These are phyloP conservation scores for Timema cristinae DNA, from an alignment of 2,888 invertebrate genomes.

Conservation along the genomic window DNA sequence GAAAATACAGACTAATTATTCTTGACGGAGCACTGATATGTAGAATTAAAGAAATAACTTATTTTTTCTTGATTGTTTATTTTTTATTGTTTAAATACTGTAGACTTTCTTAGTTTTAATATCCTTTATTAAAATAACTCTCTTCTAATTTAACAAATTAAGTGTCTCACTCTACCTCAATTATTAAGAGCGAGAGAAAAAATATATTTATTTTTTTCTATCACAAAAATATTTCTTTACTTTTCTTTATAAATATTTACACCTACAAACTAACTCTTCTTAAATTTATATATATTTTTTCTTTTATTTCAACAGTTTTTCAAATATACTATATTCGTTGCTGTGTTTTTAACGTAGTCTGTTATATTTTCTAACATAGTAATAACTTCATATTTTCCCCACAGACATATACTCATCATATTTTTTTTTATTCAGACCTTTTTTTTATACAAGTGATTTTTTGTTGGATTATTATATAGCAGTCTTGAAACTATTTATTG, in stretches of 20 bases:
- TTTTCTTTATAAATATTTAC: no score
- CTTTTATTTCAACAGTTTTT: no score
- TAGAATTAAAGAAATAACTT: constrained; percentile 8
- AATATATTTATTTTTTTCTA: not conserved
- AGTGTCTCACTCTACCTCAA: not conserved
- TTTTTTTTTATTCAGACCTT: no score
- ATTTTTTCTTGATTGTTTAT: not conserved
- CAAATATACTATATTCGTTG: no score
- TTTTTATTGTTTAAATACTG: not conserved
- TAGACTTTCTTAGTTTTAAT: not conserved
- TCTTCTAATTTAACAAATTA: constrained; percentile 1
- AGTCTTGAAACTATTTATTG: no score
- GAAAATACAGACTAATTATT: constrained; percentile 6
- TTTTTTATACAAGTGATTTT: no score
- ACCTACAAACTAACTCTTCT: not conserved
- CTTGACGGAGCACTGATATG: constrained; percentile 16
- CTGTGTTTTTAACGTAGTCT: no score
- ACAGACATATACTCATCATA: no score
- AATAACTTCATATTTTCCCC: no score
- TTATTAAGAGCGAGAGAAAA: no score
- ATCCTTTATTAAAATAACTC: not conserved
- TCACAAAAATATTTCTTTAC: constrained; percentile 12
- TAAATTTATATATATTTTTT: not conserved
- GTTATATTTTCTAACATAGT: no score
- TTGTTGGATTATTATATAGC: no score